Conservation (phyloP, 2,113 vertebrate genomes). For the Notarius quadriscutis region DNA sequence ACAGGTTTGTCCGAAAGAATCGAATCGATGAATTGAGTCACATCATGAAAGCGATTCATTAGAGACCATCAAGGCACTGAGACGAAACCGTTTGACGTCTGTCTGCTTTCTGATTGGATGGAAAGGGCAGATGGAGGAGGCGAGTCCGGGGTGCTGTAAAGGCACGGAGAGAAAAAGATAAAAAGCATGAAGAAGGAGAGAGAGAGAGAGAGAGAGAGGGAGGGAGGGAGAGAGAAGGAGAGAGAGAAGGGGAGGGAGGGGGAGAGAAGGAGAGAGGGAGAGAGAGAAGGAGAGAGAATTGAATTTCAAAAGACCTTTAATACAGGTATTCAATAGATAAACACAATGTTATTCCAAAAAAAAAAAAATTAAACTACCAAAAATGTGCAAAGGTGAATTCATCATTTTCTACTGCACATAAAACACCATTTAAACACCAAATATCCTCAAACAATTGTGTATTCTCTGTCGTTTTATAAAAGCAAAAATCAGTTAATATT, state of each 20-base stretch:
- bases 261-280: not conserved
- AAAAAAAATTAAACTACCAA: too few relatives aligned
- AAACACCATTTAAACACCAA: too few relatives aligned
- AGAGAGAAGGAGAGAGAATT: too few relatives aligned
- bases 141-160: not conserved
- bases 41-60: not conserved
- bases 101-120: slow-evolving; percentile 69
- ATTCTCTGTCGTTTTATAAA: too few relatives aligned
- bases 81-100: slow-evolving; percentile 63
- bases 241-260: slow-evolving; percentile 4
- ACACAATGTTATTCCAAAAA: too few relatives aligned
- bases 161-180: not conserved
- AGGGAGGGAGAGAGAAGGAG: not conserved
- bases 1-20: not conserved
- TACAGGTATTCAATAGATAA: too few relatives aligned
- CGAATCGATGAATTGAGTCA: not conserved
- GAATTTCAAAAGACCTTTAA: too few relatives aligned
- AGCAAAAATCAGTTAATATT: too few relatives aligned
- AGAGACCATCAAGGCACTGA: slow-evolving; percentile 50
- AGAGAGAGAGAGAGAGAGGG: not conserved
- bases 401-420: too few relatives aligned
- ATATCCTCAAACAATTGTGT: too few relatives aligned
- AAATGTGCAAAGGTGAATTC: too few relatives aligned
- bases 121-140: slow-evolving; percentile 36
- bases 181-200: not conserved